Evolutionary conservation across 2,888 invertebrate species (phyloP).

Genomic region (Eupelmus urozonus): DNA sequence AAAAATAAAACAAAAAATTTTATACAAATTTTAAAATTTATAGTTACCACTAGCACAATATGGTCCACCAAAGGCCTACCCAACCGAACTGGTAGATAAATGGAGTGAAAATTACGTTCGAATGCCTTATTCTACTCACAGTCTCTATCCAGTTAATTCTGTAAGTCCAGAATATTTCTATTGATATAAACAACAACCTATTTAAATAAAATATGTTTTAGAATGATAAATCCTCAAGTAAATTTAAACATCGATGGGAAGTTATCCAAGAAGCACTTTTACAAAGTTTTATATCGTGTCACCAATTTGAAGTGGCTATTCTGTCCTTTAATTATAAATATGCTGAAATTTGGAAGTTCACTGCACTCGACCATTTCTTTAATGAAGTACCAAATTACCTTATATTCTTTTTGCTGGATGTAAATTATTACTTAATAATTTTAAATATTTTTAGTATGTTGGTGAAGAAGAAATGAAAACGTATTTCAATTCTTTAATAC

Average conservation of each 20-base stretch:
- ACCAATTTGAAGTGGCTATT: constrained; percentile 85
- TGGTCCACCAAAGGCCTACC: constrained; percentile 82
- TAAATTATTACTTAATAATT: constrained; percentile 13
- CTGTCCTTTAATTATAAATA: constrained; percentile 86
- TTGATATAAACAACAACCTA: no score
- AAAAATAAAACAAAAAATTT: background rate
- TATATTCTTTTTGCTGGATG: background rate
- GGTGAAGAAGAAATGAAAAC: constrained; percentile 83
- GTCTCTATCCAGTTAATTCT: constrained; percentile 85
- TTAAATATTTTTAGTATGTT: constrained; percentile 69
- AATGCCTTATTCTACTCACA: constrained; percentile 90
- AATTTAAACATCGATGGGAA: constrained; percentile 85
- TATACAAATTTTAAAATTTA: constrained; percentile 46
- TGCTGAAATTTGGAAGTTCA: constrained; percentile 83
- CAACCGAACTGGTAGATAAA: constrained; percentile 80
- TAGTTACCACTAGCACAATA: constrained; percentile 81
- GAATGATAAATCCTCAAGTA: constrained; percentile 79
- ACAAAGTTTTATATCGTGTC: constrained; percentile 82
- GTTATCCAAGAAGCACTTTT: constrained; percentile 84
- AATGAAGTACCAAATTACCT: constrained; percentile 79
- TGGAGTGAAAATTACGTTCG: constrained; percentile 92
- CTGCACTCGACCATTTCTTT: constrained; percentile 84
- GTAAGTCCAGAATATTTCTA: constrained; percentile 55
- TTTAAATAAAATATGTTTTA: no score
- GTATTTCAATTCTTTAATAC: constrained; percentile 87